Conservation (phyloP, 2,888 invertebrate species). For the Petrolisthes manimaculis region DNA sequence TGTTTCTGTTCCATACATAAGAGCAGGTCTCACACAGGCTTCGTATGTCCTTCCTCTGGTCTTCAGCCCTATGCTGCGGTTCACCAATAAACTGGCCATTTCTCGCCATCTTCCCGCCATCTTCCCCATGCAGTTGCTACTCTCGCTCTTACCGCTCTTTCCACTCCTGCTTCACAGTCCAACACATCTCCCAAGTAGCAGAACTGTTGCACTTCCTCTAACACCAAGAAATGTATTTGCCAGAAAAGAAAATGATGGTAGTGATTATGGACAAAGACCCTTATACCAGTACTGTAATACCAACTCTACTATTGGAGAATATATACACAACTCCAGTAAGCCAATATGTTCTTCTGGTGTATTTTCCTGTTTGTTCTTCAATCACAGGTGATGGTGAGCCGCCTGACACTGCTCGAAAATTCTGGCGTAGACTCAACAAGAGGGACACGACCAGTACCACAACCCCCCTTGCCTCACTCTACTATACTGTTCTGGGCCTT, state of each 20-base stretch:
- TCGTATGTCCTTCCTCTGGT: no score
- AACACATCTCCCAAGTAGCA: no score
- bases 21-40: no score
- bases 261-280: background rate
- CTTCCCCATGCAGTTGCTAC: no score
- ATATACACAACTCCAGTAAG: no score
- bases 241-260: background rate
- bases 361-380: background rate
- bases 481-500: constrained; percentile 73
- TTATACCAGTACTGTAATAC: background rate
- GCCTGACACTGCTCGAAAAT: constrained; percentile 73
- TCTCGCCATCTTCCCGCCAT: no score
- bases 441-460: background rate
- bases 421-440: constrained; percentile 67
- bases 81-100: no score
- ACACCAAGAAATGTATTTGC: background rate
- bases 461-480: constrained; percentile 69
- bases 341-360: background rate
- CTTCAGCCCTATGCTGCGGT: no score
- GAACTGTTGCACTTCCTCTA: no score
- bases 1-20: no score
- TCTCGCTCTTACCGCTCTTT: no score
- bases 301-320: background rate
- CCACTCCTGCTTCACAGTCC: no score
- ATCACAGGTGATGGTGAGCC: constrained; percentile 74